phyloP scores from a whole-genome alignment of 2,113 vertebrate genomes.

The Crypturellus undulatus region DNA sequence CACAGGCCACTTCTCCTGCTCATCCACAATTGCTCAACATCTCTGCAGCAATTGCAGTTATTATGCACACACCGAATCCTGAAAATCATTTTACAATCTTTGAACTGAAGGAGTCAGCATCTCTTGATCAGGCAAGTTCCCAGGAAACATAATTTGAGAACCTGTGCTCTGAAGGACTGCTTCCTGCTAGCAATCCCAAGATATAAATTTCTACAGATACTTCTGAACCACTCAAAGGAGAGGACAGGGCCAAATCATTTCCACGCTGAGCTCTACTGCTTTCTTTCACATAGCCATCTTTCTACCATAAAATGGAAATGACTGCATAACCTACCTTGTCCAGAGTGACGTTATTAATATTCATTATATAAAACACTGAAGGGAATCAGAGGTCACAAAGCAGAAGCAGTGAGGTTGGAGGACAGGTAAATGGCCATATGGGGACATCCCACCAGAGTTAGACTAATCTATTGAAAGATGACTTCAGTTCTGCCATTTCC shows the following conservation, averaged over 20 bases:
- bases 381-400: not conserved
- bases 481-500: not conserved
- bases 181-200: not conserved
- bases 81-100: slow-evolving; percentile 10
- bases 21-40: not conserved
- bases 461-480: not conserved
- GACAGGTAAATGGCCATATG: not conserved
- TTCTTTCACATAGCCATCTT: not conserved
- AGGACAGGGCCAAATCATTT: not conserved
- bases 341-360: not conserved
- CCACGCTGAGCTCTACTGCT: not conserved
- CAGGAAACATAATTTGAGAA: rapidly evolving
- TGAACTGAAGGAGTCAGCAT: not conserved
- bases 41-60: not conserved
- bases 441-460: not conserved
- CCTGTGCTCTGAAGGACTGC: not conserved
- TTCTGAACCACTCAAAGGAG: not conserved
- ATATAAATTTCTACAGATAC: not conserved
- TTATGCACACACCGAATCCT: not conserved
- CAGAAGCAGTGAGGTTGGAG: not conserved
- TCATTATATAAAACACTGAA: not conserved
- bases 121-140: not conserved
- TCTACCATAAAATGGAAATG: not conserved
- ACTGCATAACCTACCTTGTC: not conserved
- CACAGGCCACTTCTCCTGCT: not conserved